These are phyloP conservation scores for Tuta absoluta DNA, from an alignment of 2,888 invertebrate genomes.

Conservation along the genomic window DNA sequence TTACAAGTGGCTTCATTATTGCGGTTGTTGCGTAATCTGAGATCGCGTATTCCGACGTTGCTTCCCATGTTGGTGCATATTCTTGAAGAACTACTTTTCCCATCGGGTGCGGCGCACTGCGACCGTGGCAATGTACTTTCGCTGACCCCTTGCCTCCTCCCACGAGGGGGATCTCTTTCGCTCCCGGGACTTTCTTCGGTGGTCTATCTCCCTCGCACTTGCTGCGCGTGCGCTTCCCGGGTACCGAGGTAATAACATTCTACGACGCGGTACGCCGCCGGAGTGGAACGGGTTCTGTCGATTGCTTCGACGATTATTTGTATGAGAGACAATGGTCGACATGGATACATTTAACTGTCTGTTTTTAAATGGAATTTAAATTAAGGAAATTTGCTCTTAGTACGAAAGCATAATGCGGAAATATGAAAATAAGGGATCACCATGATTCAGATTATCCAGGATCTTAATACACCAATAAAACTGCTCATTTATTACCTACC, in stretches of 20 bases:
- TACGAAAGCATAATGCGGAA: neutral
- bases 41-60: constrained; percentile 48
- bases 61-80: constrained; percentile 63
- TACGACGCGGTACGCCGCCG: constrained; percentile 77
- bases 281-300: constrained; percentile 76
- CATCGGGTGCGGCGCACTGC: constrained; percentile 72
- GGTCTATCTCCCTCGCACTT: constrained; percentile 57
- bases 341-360: constrained; percentile 55
- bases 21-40: constrained; percentile 8
- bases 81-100: constrained; percentile 71
- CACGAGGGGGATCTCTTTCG: constrained; percentile 65
- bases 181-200: constrained; percentile 62
- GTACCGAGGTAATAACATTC: constrained; percentile 77
- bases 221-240: constrained; percentile 76
- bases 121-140: constrained; percentile 81
- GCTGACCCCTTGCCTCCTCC: constrained; percentile 78
- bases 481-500: too few relatives aligned
- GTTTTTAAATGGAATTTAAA: constrained; percentile 42
- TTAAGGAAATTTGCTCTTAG: constrained; percentile 3
- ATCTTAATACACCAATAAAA: too few relatives aligned
- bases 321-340: constrained; percentile 71
- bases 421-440: neutral
- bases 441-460: too few relatives aligned
- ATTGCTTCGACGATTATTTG: constrained; percentile 76
- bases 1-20: constrained; percentile 13